Evolutionary conservation across 2,797 vertebrate species (phyloP).

Genomic region (Chromobotia macracanthus): DNA sequence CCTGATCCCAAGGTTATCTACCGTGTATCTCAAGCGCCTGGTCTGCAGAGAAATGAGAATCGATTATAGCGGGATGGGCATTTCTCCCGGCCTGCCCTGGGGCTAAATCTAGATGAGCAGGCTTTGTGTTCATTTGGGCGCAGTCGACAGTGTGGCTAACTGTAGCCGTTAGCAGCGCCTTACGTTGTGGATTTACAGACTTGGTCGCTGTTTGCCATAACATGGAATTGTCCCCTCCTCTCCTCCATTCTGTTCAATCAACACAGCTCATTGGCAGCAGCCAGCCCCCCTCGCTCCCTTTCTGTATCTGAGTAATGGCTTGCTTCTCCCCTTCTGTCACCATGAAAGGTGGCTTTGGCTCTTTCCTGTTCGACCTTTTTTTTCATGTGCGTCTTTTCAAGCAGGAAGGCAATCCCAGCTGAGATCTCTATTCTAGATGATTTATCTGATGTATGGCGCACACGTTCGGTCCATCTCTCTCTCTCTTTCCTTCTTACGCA

Average conservation of each 20-base stretch:
- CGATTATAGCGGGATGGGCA: conserved; percentile 38
- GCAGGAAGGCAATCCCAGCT: conserved; percentile 76
- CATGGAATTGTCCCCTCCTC: conserved; percentile 50
- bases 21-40: conserved; percentile 30
- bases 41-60: conserved; percentile 44
- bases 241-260: conserved; percentile 70
- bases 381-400: conserved; percentile 77
- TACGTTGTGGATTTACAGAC: conserved; percentile 44
- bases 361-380: conserved; percentile 75
- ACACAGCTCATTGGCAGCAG: conserved; percentile 51
- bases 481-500: conserved; percentile 39
- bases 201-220: conserved; percentile 29
- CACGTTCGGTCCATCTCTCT: conserved; percentile 38
- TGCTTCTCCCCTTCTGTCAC: conserved; percentile 78
- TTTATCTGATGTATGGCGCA: conserved; percentile 74
- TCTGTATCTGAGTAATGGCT: conserved; percentile 77
- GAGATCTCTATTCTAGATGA: conserved; percentile 81
- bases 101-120: conserved; percentile 47
- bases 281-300: conserved; percentile 35
- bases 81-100: conserved; percentile 25
- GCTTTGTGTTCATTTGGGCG: conserved; percentile 39
- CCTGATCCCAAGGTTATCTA: conserved; percentile 59
- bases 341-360: conserved; percentile 77
- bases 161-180: conserved; percentile 22
- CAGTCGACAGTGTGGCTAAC: conserved; percentile 45